phyloP scores from a whole-genome alignment of 2,888 invertebrate genomes.

The Polylopha cassiicola region DNA sequence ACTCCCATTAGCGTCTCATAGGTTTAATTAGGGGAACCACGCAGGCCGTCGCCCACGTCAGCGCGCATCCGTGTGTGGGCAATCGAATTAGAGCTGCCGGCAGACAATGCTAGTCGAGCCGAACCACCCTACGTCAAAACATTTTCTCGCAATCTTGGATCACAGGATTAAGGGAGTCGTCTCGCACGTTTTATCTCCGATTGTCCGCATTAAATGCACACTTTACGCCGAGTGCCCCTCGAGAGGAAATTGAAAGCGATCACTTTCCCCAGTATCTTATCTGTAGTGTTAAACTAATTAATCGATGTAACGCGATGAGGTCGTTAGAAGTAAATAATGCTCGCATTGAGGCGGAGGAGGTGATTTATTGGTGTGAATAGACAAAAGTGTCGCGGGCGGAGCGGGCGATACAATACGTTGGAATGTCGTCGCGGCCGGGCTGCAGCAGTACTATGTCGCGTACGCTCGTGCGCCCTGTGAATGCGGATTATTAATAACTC shows the following conservation, averaged over 20 bases:
- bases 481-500: conserved; percentile 76
- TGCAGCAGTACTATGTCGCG: conserved; percentile 45
- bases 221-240: conserved; percentile 76
- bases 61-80: conserved; percentile 57
- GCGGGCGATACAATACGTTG: conserved; percentile 68
- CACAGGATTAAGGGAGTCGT: conserved; percentile 76
- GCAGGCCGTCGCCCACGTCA: conserved; percentile 56
- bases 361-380: conserved; percentile 75
- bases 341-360: conserved; percentile 60
- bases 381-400: conserved; percentile 74
- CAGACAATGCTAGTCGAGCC: conserved; percentile 70
- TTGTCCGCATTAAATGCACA: conserved; percentile 76
- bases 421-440: conserved; percentile 71
- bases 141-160: conserved; percentile 77
- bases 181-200: conserved; percentile 77
- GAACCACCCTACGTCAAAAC: conserved; percentile 75
- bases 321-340: conserved; percentile 71
- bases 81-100: conserved; percentile 65
- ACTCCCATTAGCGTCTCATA: conserved; percentile 62
- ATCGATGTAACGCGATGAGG: conserved; percentile 66
- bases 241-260: conserved; percentile 77
- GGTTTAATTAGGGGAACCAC: conserved; percentile 67
- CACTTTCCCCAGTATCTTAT: conserved; percentile 74
- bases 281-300: conserved; percentile 75
- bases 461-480: conserved; percentile 65